A percentile compares a stretch with the other conserved stretches of the same genome.
phyloP scores from a whole-genome alignment of 2,888 invertebrate species.

The Hipparchia semele region DNA sequence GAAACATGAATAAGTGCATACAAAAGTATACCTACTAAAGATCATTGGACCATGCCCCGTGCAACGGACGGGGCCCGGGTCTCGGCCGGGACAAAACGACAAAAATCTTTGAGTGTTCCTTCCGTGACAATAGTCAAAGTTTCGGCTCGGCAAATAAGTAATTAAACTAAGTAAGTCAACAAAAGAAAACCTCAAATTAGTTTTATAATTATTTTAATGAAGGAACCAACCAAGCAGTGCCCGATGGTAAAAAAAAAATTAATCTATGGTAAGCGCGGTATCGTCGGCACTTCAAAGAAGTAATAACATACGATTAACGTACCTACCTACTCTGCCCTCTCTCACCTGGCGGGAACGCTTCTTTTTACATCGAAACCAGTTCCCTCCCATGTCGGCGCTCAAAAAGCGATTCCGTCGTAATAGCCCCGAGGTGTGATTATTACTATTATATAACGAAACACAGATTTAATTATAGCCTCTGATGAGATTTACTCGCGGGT shows the following conservation, averaged over 20 bases:
- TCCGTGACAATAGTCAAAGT: too few species aligned
- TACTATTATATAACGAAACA: slow-evolving; percentile 64
- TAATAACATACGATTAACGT: slow-evolving; percentile 75
- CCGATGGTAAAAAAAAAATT: slow-evolving; percentile 28
- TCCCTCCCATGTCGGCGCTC: slow-evolving; percentile 66
- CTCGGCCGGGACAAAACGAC: too few species aligned
- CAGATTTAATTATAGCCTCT: slow-evolving; percentile 53
- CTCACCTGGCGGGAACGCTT: slow-evolving; percentile 64
- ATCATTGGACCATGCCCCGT: too few species aligned
- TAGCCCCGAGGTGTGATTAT: slow-evolving; percentile 75
- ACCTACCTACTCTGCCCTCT: slow-evolving; percentile 59
- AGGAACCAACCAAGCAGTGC: slow-evolving; percentile 3
- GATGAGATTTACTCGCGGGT: slow-evolving; percentile 16
- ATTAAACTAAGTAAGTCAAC: neutral
- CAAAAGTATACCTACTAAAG: too few species aligned
- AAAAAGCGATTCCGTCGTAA: slow-evolving; percentile 73
- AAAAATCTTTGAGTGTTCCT: too few species aligned
- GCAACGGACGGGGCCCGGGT: too few species aligned
- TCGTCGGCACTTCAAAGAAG: slow-evolving; percentile 72
- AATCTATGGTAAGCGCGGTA: slow-evolving; percentile 49
- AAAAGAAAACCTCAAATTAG: neutral
- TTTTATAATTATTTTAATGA: slow-evolving; percentile 9
- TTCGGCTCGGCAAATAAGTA: too few species aligned
- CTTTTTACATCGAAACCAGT: slow-evolving; percentile 74
- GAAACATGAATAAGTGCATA: too few species aligned